A percentile compares a stretch with the other conserved stretches of the same genome.
Conservation (phyloP, 2,113 vertebrate species). For the Leuciscus idus region DNA sequence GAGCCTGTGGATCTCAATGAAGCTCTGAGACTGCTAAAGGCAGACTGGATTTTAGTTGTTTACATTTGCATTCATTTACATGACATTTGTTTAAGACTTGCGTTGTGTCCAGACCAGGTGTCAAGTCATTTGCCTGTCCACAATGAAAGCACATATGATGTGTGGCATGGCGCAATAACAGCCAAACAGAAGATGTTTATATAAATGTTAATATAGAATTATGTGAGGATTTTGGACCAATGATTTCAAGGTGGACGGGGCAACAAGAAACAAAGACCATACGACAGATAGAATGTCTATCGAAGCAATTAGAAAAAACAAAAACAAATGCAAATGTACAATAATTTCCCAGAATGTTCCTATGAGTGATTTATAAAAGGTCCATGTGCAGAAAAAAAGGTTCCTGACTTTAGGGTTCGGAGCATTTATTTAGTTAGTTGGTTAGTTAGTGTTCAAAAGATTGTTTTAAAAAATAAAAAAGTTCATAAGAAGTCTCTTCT, state of each 20-base stretch:
- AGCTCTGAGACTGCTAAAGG: neutral
- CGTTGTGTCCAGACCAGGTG: neutral
- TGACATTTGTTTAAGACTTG: slow-evolving; percentile 1
- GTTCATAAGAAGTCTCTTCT: neutral
- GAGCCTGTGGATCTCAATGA: neutral
- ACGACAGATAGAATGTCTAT: neutral
- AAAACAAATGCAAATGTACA: neutral
- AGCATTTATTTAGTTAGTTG: neutral
- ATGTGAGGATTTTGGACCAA: neutral
- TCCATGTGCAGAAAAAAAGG: neutral
- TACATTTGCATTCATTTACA: slow-evolving; percentile 22
- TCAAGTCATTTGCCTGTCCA: neutral
- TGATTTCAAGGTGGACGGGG: neutral
- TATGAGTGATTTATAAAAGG: neutral
- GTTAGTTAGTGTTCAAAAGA: neutral
- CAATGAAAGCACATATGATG: neutral
- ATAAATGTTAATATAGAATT: neutral
- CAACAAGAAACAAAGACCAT: neutral
- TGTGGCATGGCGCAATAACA: neutral
- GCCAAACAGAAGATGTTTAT: neutral
- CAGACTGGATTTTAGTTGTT: neutral
- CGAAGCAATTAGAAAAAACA: neutral
- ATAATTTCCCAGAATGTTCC: neutral
- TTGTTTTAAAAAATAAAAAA: neutral
- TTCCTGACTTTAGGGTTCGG: neutral